Percentiles rank a stretch among this genome's conserved stretches.
Evolutionary conservation across 2,888 invertebrate genomes (phyloP).

Genomic region (Diplolepis rosae): DNA sequence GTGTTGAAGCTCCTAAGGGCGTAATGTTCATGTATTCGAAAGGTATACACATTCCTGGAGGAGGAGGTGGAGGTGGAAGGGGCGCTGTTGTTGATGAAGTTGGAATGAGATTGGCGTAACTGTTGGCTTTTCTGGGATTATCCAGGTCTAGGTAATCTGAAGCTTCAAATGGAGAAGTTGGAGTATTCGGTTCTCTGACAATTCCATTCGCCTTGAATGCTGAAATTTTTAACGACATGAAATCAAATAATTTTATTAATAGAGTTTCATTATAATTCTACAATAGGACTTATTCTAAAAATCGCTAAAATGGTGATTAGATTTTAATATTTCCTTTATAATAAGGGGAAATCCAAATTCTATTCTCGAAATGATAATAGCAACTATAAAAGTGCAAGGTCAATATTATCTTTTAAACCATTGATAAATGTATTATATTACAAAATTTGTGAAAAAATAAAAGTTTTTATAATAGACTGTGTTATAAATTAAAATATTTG

Average conservation of each 20-base stretch:
- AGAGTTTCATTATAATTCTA: no score
- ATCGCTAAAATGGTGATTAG: no score
- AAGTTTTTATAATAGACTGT: no score
- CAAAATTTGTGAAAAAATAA: no score
- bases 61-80: slow-evolving; percentile 49
- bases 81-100: slow-evolving; percentile 46
- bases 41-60: slow-evolving; percentile 66
- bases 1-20: slow-evolving; percentile 17
- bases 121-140: slow-evolving; percentile 42
- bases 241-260: neutral
- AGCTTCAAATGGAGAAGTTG: slow-evolving; percentile 60
- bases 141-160: slow-evolving; percentile 51
- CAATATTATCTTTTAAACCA: no score
- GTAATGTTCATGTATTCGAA: slow-evolving; percentile 61
- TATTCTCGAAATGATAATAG: neutral
- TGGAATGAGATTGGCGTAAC: slow-evolving; percentile 57
- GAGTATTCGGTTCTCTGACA: slow-evolving; percentile 61
- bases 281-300: no score
- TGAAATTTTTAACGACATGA: slow-evolving; percentile 41
- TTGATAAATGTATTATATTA: no score
- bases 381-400: no score
- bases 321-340: slow-evolving; percentile 17
- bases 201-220: slow-evolving; percentile 62
- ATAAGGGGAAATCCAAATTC: neutral
- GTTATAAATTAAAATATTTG: no score